Evolutionary conservation across 2,797 vertebrate species (phyloP), one percentile per base, ranked within the genome.

Genomic region (Poecile montanus): DNA sequence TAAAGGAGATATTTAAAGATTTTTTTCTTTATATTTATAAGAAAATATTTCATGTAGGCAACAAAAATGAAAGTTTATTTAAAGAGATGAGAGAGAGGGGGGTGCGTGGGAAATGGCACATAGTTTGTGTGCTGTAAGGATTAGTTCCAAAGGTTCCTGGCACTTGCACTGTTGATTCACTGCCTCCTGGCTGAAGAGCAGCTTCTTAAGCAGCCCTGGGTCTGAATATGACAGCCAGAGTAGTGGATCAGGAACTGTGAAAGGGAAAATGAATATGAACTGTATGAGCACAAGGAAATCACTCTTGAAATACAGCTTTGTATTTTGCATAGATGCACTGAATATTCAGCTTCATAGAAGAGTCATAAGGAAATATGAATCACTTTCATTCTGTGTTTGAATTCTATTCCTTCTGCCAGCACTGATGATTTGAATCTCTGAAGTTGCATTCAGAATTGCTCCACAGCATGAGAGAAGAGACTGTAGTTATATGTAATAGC

Each of bases 311-410:
- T 84, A 29, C 45, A 86, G 68, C 80, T 50, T 82, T 76, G n/a
- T 58, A 32, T 90, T 97, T 93, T 88, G 76, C 79, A 44, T 56
- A 68, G 81, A 42, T 74, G 70, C 42, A 76, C 22, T 81, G 77
- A 91, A 91, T 94, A 80, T 91, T 94, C 91, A 91, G 40, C 62
- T 84, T 75, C 70, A 23, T 53, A 75, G 73, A 84, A 62, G 68
- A 94, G 81, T 72, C 61, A 51, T 88, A 80, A 86, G 80, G 76
- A 96, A 95, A 78, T 90, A 50, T 79, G 92, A 93, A 81, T 93
- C 79, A 76, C 58, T 91, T 86, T 47, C 32, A 76, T 94, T 91
- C 93, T 5, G 2, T 85, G 40, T 82, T 73, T 76, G 71, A 85
- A 90, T 95, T 91, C 71, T 86, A 0, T 89, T 92, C 53, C 58